These are phyloP conservation scores for Tyrannus savana DNA, from an alignment of 2,113 vertebrate species.

Conservation along the genomic window DNA sequence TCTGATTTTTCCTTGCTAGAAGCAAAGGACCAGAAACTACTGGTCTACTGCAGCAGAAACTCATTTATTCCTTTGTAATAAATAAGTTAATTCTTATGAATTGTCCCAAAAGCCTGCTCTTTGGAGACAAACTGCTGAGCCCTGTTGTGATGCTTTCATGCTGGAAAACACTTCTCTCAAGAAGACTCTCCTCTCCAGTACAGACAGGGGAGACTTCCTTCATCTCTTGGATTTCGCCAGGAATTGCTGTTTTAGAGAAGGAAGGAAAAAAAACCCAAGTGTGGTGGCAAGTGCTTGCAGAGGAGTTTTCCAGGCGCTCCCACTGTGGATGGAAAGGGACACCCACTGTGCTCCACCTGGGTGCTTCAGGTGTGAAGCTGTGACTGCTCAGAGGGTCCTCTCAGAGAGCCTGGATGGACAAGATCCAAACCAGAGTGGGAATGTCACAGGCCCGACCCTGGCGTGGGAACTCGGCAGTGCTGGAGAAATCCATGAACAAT, in stretches of 20 bases:
- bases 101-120: background rate
- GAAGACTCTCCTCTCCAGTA: background rate
- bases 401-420: background rate
- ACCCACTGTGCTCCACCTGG: background rate
- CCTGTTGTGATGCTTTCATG: background rate
- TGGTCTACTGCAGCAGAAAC: background rate
- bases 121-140: background rate
- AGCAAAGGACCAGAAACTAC: background rate
- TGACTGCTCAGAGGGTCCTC: background rate
- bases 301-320: background rate
- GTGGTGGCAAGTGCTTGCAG: background rate
- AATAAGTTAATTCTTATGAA: background rate
- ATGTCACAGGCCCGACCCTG: no score
- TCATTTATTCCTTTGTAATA: background rate
- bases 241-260: background rate
- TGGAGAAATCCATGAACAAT: background rate
- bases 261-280: background rate
- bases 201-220: constrained; percentile 25
- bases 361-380: no score
- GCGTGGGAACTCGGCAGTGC: rapidly evolving
- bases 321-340: background rate
- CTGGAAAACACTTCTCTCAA: background rate
- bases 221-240: constrained; percentile 22
- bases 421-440: background rate
- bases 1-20: constrained; percentile 25